Conservation (phyloP, 2,113 vertebrate species). For the Ptyas mucosa region DNA sequence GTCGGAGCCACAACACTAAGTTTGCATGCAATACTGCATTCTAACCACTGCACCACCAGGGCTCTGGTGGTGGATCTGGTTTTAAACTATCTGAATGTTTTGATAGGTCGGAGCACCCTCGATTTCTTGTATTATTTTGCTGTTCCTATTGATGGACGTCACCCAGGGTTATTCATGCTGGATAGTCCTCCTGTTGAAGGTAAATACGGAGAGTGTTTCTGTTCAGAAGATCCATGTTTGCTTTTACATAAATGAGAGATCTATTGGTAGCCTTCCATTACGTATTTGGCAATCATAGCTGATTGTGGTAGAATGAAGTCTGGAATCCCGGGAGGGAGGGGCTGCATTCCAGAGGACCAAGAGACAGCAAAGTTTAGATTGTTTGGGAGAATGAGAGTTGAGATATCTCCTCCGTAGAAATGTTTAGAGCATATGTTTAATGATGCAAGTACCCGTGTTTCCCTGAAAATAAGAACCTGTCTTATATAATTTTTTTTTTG, state of each 20-base stretch:
- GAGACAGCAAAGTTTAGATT: not conserved
- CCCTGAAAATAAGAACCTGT: too few species aligned
- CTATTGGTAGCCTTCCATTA: not conserved
- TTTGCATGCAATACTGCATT: not conserved
- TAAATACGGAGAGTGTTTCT: constrained; percentile 16
- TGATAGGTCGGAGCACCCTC: constrained; percentile 74
- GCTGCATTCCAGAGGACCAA: not conserved
- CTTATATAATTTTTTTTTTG: too few species aligned
- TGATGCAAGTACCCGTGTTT: too few species aligned
- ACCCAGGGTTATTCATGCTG: constrained; percentile 79
- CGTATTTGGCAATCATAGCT: not conserved
- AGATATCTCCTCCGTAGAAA: not conserved
- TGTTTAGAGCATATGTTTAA: not conserved
- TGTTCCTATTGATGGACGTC: constrained; percentile 68
- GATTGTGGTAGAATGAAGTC: not conserved
- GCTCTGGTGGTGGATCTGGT: not conserved
- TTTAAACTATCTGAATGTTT: not conserved
- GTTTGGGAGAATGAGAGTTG: not conserved
- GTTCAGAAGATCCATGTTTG: not conserved
- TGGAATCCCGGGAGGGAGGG: not conserved
- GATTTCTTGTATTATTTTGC: constrained; percentile 87
- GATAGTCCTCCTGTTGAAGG: constrained; percentile 79
- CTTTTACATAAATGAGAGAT: not conserved
- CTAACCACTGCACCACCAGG: not conserved
- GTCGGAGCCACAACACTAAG: too few species aligned